Evolutionary conservation across 2,113 vertebrate species (phyloP), one percentile per base, ranked within the genome.

Genomic region (Mesembrinibis cayennensis): DNA sequence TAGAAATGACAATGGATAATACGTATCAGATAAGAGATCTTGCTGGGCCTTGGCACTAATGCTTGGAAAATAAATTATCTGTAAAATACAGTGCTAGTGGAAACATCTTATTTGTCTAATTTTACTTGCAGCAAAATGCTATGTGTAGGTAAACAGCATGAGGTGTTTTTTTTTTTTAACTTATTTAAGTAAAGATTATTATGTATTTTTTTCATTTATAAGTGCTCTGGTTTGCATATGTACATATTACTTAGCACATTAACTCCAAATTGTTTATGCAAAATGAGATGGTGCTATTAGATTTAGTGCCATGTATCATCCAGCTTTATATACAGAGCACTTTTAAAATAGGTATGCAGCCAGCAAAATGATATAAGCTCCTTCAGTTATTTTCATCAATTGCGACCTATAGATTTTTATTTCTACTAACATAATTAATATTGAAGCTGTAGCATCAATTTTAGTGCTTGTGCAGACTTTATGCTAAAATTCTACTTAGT

Each of bases 351-450:
- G 50, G 45, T 85, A 96, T 94, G 67, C 36, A 96, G 58, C 40
- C 67, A 72, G 11, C 32, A 94, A 96, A 97, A 96, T 92, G 6
- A 79, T 95, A 86, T 77, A 93, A 97, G 92, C 45, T 95, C 90
- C 76, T 90, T 95, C 55, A 91, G 84, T 97, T 97, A 93, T 96
- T 97, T 97, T 96, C 92, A 93, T 91, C 44, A 66, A n/a, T 91
- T 63, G 42, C 11, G 12, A 93, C 55, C 29, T 95, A 78, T 93
- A 96, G 91, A 93, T 97, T 93, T 97, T 96, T 96, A 83, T 87
- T 96, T 93, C 83, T 96, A 84, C 77, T 83, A 93, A 79, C 29
- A 88, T 73, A 97, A 97, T 97, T 97, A 96, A 94, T 90, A 96
- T 74, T 82, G 47, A 89, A 95, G 70, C 53, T 97, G 40, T 87